A percentile compares a stretch with the other conserved stretches of the same genome.
Evolutionary conservation across 2,888 invertebrate genomes (phyloP).

Genomic region (Stenolophus ochropezus): DNA sequence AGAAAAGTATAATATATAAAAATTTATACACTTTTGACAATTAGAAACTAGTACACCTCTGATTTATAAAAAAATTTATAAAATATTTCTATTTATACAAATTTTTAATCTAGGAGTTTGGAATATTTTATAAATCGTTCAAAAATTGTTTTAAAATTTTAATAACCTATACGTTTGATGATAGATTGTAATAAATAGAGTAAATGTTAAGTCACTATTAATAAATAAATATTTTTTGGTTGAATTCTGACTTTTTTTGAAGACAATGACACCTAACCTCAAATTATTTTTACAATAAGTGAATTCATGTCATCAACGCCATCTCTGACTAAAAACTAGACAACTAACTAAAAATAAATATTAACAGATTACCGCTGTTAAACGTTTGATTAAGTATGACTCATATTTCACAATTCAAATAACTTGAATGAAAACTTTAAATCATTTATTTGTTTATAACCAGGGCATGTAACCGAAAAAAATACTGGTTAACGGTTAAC

Average conservation of each 20-base stretch:
- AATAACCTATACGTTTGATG: constrained; percentile 13
- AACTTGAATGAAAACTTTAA: too few relatives aligned
- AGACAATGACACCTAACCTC: too few relatives aligned
- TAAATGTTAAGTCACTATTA: constrained; percentile 26
- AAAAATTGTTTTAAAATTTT: constrained; percentile 28
- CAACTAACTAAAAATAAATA: too few relatives aligned
- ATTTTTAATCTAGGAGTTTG: background rate
- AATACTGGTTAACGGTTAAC: too few relatives aligned
- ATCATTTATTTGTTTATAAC: too few relatives aligned
- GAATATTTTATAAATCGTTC: constrained; percentile 28
- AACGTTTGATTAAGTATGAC: too few relatives aligned
- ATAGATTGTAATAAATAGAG: constrained; percentile 12
- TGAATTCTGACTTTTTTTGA: constrained; percentile 1
- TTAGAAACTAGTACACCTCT: background rate
- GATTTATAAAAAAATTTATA: constrained; percentile 10
- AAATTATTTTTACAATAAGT: too few relatives aligned
- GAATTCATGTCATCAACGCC: too few relatives aligned
- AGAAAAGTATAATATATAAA: background rate
- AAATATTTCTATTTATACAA: constrained; percentile 37
- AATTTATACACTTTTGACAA: constrained; percentile 48
- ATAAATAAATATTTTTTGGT: constrained; percentile 40
- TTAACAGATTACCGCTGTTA: too few relatives aligned
- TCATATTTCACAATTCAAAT: too few relatives aligned
- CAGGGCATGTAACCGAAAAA: too few relatives aligned
- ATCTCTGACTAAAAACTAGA: too few relatives aligned